Evolutionary conservation across 2,888 invertebrate species (phyloP), one percentile per base, ranked within the genome.

Genomic region (Cheilosia impressa): DNA sequence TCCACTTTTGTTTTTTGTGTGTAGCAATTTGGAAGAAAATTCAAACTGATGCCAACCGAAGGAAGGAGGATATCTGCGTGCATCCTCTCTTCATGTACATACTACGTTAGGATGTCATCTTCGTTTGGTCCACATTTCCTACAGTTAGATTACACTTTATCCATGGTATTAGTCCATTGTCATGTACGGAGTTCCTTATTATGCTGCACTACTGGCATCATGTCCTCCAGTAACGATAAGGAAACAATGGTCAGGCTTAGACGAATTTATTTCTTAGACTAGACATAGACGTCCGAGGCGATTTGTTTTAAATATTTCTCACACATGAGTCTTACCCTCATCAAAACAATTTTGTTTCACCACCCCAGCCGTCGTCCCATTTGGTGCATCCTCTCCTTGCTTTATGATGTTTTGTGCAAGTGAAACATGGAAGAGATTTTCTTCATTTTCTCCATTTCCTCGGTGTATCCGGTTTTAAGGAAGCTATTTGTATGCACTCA

Each of bases 401-500:
- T 53, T 75, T 76, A 58, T 68, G 45, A 53, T 55, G 65, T 57
- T 58, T 41, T 72, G 41, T 80, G 71, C 77, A 76, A 77, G 71
- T 60, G 69, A 60, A 76, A 71, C 71, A n/a, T 71, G 19, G 52
- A 62, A 77, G 65, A 75, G 63, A 71, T 79, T 84, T 79, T 75
- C 69, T 79, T 79, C 69, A 65, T 84, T 84, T 75, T 80, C 75
- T 47, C 53, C 65, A 79, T 84, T 84, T 80, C 80, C 79, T 84
- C 43, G 47, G 69, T 79, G 75, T 75, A 84, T 79, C 84, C 84
- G 78, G 84, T 84, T 84, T 71, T 75, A 79, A 79, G 84, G 84
- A 84, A 84, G 84, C 79, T 65, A 84, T 84, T 84, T 84, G 84
- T 84, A 84, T 84, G 84, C 84, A 79, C 84, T 84, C 84, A 84